phyloP scores from a whole-genome alignment of 2,888 invertebrate genomes.

The Tridacna gigas region DNA sequence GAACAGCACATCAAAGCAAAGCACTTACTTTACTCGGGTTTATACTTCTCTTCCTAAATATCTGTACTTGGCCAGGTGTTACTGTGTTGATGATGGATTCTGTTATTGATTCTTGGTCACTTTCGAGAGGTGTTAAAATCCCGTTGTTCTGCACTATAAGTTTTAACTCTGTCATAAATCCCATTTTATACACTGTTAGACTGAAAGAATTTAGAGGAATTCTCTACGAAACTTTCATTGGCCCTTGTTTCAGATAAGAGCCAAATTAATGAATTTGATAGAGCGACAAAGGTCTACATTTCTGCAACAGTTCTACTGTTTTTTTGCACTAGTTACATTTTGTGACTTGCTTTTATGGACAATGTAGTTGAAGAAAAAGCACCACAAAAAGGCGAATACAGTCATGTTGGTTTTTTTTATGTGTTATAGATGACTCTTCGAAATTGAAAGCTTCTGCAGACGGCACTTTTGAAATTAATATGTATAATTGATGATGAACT shows the following conservation, averaged over 20 bases:
- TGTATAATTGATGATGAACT: no score
- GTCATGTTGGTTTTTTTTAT: no score
- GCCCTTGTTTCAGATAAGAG: not conserved
- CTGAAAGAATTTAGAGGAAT: slow-evolving; percentile 13
- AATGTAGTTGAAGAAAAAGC: no score
- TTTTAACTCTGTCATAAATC: slow-evolving; percentile 21
- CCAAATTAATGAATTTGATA: not conserved
- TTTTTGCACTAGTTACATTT: no score
- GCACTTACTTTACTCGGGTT: slow-evolving; percentile 18
- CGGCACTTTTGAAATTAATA: no score
- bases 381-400: no score
- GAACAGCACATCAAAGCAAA: not conserved
- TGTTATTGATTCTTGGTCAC: not conserved
- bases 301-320: no score
- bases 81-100: slow-evolving; percentile 9
- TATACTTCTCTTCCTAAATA: slow-evolving; percentile 12
- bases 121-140: slow-evolving; percentile 5
- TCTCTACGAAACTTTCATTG: not conserved
- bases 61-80: slow-evolving; percentile 26
- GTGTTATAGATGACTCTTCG: no score
- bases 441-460: no score
- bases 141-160: slow-evolving; percentile 21
- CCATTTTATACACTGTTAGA: slow-evolving; percentile 18
- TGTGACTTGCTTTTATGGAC: no score
- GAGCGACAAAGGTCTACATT: no score